Evolutionary conservation across 2,888 invertebrate genomes (phyloP).

Genomic region (Cloeon dipterum): DNA sequence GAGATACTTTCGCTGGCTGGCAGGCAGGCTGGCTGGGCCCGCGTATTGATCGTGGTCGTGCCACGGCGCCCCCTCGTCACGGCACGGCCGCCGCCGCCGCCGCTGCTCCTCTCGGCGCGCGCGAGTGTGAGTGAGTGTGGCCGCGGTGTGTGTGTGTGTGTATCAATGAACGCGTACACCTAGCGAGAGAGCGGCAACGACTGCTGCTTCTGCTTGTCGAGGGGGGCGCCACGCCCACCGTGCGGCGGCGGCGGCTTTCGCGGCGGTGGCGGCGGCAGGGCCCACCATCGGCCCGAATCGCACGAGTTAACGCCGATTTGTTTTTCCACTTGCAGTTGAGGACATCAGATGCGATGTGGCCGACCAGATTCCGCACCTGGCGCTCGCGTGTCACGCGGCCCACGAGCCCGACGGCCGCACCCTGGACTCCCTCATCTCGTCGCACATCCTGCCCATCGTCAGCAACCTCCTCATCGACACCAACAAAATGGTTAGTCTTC

Average conservation of each 20-base stretch:
- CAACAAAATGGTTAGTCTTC: slow-evolving; percentile 27
- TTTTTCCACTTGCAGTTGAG: slow-evolving; percentile 31
- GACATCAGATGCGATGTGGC: slow-evolving; percentile 34
- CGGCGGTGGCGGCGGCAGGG: too few relatives aligned
- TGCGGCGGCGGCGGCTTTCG: too few relatives aligned
- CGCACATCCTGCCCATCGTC: slow-evolving; percentile 35
- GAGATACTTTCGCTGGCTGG: too few relatives aligned
- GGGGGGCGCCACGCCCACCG: too few relatives aligned
- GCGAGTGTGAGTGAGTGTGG: too few relatives aligned
- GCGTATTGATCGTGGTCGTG: neutral
- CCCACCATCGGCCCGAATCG: too few relatives aligned
- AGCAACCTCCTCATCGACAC: slow-evolving; percentile 32
- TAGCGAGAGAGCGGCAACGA: neutral
- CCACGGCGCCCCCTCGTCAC: neutral
- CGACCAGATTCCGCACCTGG: slow-evolving; percentile 41
- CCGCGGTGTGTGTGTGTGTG: too few relatives aligned
- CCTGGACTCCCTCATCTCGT: slow-evolving; percentile 26
- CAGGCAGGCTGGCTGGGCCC: too few relatives aligned
- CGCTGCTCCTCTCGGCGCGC: too few relatives aligned
- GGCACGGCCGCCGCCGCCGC: neutral
- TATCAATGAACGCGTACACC: slow-evolving; percentile 1
- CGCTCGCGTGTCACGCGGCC: slow-evolving; percentile 26
- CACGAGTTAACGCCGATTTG: too few relatives aligned
- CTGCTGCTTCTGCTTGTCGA: too few relatives aligned
- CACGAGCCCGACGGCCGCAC: slow-evolving; percentile 19